phyloP scores from a whole-genome alignment of 2,888 invertebrate species.

The Pristionchus maxplancki region DNA sequence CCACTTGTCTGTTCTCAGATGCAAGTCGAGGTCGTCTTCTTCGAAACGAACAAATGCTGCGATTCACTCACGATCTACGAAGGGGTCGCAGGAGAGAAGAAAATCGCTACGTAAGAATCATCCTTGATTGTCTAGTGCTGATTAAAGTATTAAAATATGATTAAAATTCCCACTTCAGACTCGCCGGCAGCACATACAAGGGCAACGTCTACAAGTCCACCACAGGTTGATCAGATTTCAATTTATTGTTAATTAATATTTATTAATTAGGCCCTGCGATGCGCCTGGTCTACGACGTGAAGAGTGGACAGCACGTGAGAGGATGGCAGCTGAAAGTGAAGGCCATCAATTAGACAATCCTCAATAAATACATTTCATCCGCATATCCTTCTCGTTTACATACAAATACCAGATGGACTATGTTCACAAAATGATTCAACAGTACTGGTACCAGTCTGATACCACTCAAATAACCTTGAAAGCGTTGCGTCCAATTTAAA shows the following conservation, averaged over 20 bases:
- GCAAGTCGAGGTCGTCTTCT: constrained; percentile 16
- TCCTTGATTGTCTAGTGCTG: background rate
- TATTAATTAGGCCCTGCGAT: constrained; percentile 9
- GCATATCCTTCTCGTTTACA: background rate
- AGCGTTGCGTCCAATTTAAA: too few species aligned
- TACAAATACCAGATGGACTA: too few species aligned
- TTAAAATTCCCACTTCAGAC: background rate
- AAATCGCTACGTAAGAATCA: background rate
- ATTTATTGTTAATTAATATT: background rate
- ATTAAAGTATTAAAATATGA: background rate
- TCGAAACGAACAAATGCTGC: constrained; percentile 44
- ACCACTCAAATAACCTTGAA: too few species aligned
- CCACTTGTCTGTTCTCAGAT: too few species aligned
- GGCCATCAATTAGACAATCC: background rate
- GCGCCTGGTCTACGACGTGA: background rate
- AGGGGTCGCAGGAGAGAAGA: constrained; percentile 10
- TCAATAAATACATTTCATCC: constrained; percentile 2
- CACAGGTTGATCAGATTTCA: background rate
- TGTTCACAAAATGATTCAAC: too few species aligned
- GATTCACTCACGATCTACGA: constrained; percentile 30
- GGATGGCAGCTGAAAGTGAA: constrained; percentile 30
- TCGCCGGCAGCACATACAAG: constrained; percentile 32
- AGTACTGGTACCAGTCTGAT: too few species aligned
- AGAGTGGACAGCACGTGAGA: constrained; percentile 15
- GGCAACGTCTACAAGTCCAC: constrained; percentile 14